Conservation (phyloP, 2,888 invertebrate species). For the Petrolisthes cinctipes region DNA sequence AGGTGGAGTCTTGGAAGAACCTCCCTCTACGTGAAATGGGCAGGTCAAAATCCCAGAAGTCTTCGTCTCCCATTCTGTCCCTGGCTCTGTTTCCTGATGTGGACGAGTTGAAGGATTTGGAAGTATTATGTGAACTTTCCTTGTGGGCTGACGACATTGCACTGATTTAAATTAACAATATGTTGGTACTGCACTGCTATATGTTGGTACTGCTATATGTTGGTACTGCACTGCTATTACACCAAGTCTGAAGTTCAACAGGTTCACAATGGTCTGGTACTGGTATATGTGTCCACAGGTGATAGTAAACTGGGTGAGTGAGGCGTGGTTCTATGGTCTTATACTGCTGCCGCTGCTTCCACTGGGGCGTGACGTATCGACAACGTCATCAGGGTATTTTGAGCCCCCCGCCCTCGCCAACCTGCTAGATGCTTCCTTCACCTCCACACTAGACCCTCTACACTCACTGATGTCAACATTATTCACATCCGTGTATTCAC, state of each 20-base stretch:
- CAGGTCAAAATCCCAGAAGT: constrained; percentile 37
- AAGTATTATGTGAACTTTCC: too few relatives aligned
- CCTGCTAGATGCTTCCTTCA: constrained; percentile 26
- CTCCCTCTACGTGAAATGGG: constrained; percentile 52
- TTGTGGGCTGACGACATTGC: too few relatives aligned
- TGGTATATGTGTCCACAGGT: too few relatives aligned
- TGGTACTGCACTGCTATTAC: too few relatives aligned
- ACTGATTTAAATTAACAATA: too few relatives aligned
- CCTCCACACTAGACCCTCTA: neutral
- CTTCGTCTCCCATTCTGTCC: constrained; percentile 15
- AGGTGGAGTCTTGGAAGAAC: constrained; percentile 62
- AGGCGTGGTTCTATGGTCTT: constrained; percentile 1
- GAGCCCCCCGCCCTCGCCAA: constrained; percentile 22
- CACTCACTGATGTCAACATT: neutral
- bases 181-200: too few relatives aligned
- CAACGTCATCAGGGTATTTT: constrained; percentile 38
- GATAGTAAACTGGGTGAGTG: neutral
- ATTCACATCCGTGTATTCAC: neutral
- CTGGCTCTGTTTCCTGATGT: neutral
- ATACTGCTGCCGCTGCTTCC: constrained; percentile 5
- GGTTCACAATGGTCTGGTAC: neutral
- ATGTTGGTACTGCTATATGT: neutral
- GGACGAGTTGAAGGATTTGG: too few relatives aligned
- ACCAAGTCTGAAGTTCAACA: too few relatives aligned
- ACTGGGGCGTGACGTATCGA: neutral